Percentiles rank a stretch among this genome's conserved stretches.
Conservation (phyloP, 2,113 vertebrate species). For the Paracanthobrama guichenoti region DNA sequence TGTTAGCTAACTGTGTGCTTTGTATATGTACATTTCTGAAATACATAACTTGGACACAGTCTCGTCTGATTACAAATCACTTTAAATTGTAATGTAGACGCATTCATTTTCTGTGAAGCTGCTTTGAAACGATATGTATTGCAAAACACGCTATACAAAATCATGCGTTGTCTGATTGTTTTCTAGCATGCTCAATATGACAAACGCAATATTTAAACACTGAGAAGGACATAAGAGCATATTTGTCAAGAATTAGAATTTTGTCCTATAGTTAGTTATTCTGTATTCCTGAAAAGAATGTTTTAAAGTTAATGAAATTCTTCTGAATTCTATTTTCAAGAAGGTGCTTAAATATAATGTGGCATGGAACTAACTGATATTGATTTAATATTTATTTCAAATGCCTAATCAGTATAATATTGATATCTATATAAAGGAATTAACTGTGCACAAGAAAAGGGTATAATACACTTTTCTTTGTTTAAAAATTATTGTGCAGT, state of each 20-base stretch:
- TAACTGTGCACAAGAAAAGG: neutral
- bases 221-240: too few species aligned
- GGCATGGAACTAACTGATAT: neutral
- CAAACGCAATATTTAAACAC: neutral
- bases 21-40: too few species aligned
- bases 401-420: neutral
- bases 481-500: neutral
- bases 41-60: too few species aligned
- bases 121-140: too few species aligned
- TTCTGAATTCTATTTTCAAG: neutral
- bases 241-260: too few species aligned
- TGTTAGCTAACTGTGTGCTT: too few species aligned
- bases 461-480: neutral
- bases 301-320: neutral
- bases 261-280: too few species aligned
- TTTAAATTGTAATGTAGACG: too few species aligned
- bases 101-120: too few species aligned
- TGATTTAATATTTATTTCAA: neutral
- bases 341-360: slow-evolving; percentile 12
- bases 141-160: neutral
- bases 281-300: too few species aligned
- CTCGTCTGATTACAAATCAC: too few species aligned
- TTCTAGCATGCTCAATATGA: neutral
- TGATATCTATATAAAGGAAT: neutral
- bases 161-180: neutral